Percentiles rank a stretch among this genome's conserved stretches.
Evolutionary conservation across 2,888 invertebrate genomes (phyloP).

Genomic region (Erebia palarica): DNA sequence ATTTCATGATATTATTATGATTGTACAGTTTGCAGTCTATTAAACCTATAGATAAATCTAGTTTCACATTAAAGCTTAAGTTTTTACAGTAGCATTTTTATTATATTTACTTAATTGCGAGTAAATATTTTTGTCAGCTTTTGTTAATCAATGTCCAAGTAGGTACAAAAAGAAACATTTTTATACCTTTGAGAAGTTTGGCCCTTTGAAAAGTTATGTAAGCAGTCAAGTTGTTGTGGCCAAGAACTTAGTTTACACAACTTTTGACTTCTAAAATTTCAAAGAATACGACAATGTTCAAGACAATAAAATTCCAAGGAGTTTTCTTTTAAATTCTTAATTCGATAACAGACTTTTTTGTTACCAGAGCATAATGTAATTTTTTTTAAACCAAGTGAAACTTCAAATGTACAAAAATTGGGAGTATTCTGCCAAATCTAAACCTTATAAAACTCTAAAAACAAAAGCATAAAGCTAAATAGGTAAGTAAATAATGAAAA

Average conservation of each 20-base stretch:
- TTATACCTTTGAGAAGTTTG: neutral
- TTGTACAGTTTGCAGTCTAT: too few species aligned
- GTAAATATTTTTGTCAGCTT: too few species aligned
- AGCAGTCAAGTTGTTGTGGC: neutral
- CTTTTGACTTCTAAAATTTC: slow-evolving; percentile 2
- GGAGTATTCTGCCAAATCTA: slow-evolving; percentile 52
- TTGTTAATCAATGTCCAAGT: too few species aligned
- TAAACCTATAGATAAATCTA: too few species aligned
- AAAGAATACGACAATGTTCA: slow-evolving; percentile 15
- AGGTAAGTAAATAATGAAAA: slow-evolving; percentile 62
- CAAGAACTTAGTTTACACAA: slow-evolving; percentile 6
- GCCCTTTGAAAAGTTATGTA: neutral
- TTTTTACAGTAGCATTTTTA: too few species aligned
- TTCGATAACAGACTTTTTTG: slow-evolving; percentile 35
- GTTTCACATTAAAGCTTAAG: too few species aligned
- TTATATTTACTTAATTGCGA: too few species aligned
- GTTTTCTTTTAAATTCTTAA: slow-evolving; percentile 27
- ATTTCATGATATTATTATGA: too few species aligned
- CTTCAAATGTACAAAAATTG: slow-evolving; percentile 51
- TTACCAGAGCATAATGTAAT: slow-evolving; percentile 38
- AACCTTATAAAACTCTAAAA: slow-evolving; percentile 51
- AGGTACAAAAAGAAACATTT: neutral
- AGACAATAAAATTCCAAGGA: slow-evolving; percentile 31
- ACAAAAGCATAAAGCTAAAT: slow-evolving; percentile 62
- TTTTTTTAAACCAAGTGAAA: slow-evolving; percentile 41